Evolutionary conservation across 2,797 vertebrate genomes (phyloP).

Genomic region (Pteropus rufus): DNA sequence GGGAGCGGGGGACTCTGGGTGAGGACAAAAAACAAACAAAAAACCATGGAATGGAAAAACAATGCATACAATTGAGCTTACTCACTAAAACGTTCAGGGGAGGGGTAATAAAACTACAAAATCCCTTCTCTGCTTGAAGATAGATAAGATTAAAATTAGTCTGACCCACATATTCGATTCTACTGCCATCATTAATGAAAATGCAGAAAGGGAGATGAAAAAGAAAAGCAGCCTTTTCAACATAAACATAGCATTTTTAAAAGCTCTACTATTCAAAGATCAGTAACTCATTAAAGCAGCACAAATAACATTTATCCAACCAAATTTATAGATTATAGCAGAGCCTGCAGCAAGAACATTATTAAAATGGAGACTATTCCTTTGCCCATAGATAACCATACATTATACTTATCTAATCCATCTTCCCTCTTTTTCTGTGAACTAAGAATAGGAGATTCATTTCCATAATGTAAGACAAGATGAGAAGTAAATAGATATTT

Average conservation of each 20-base stretch:
- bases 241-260: background rate
- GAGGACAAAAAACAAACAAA: background rate
- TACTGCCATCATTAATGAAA: slow-evolving; percentile 1
- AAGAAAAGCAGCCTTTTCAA: background rate
- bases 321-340: slow-evolving; percentile 38
- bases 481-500: background rate
- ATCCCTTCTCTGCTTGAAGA: slow-evolving; percentile 47
- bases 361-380: slow-evolving; percentile 42
- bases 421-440: background rate
- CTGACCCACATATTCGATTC: background rate
- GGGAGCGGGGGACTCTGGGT: background rate
- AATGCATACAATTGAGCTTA: background rate
- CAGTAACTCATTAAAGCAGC: slow-evolving; percentile 15
- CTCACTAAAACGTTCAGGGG: background rate
- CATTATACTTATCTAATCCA: background rate
- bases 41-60: background rate
- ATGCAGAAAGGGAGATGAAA: background rate
- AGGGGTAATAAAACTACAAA: slow-evolving; percentile 28
- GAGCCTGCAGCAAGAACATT: slow-evolving; percentile 44
- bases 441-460: slow-evolving; percentile 15
- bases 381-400: background rate
- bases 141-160: background rate
- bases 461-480: background rate
- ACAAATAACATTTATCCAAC: slow-evolving; percentile 44
- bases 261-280: slow-evolving; percentile 43